Evolutionary conservation across 2,888 invertebrate genomes (phyloP), one percentile per base, ranked within the genome.

Genomic region (Pocota personata): DNA sequence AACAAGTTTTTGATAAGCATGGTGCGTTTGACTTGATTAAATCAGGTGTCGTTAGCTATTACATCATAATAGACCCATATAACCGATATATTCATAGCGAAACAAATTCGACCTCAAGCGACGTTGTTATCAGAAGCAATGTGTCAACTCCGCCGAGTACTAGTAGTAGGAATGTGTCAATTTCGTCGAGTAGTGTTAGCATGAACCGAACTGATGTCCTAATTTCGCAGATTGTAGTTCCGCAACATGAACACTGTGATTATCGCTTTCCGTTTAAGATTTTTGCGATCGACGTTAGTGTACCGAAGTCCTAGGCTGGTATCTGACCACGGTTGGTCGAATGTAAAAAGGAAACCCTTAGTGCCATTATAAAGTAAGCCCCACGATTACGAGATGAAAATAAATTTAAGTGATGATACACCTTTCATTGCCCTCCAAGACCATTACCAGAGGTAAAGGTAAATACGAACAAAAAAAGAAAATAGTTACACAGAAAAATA

Each of bases 391-490:
- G n/a, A n/a, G n/a, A n/a, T 69, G 27, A 69, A 69, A 12, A 69
- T 69, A 10, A 24, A 37, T 14, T 12, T 52, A 12, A 27, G 19
- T 0, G 48, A 64, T 32, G 32, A 64, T 19, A 64, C 66, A 21
- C 32, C 55, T 32, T 55, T 50, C 50, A 66, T 50, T 50, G 66
- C 16, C 24, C 37, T 4, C 62, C 64, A 6, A 48, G 48, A 1
- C 32, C 19, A 19, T n/a, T 64, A 35, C 48, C 48, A 2, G 24
- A 84, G 24, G 62, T 67, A 32, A 37, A 21, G 5, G 71, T n/a
- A 78, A 30, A 67, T 88, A 7, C 35, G 58, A 3, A 48, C 62
- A 5, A 88, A 86, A n/a, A 82, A 80, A 16, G 30, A 50, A 7
- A 82, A 82, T 16, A 64, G 10, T 37, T 87, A 24, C 57, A 66